phyloP scores from a whole-genome alignment of 2,797 vertebrate genomes.

The Galagoides demidoff region DNA sequence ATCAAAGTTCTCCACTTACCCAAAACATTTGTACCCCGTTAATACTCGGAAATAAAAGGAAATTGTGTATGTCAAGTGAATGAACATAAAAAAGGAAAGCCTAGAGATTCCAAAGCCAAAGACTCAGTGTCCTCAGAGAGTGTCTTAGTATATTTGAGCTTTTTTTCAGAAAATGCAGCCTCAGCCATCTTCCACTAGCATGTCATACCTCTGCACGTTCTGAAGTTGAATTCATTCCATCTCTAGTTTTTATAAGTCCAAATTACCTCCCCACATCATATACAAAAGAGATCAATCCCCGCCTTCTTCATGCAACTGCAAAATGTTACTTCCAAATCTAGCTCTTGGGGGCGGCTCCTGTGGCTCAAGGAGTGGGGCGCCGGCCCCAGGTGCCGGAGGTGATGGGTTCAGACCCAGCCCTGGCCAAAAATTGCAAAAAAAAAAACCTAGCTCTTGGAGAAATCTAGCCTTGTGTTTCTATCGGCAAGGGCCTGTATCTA shows the following conservation, averaged over 20 bases:
- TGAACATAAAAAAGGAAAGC: not conserved
- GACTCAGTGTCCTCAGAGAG: not conserved
- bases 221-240: constrained; percentile 19
- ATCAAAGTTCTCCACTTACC: not conserved
- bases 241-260: constrained; percentile 20
- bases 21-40: not conserved
- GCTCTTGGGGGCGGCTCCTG: too few relatives aligned
- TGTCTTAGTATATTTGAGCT: not conserved
- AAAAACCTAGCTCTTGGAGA: not conserved
- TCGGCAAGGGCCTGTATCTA: not conserved
- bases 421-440: too few relatives aligned
- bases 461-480: not conserved
- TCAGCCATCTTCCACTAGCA: not conserved
- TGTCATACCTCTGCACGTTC: not conserved
- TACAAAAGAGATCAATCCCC: not conserved
- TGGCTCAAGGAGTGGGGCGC: too few relatives aligned
- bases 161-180: not conserved
- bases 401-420: too few relatives aligned
- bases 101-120: not conserved
- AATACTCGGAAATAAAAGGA: not conserved
- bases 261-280: not conserved
- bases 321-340: not conserved
- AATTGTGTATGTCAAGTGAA: not conserved
- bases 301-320: not conserved
- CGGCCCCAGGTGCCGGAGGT: too few relatives aligned